Percentiles rank a stretch among this genome's conserved stretches.
Evolutionary conservation across 2,888 invertebrate species (phyloP).

Genomic region (Epinotia demarniana): DNA sequence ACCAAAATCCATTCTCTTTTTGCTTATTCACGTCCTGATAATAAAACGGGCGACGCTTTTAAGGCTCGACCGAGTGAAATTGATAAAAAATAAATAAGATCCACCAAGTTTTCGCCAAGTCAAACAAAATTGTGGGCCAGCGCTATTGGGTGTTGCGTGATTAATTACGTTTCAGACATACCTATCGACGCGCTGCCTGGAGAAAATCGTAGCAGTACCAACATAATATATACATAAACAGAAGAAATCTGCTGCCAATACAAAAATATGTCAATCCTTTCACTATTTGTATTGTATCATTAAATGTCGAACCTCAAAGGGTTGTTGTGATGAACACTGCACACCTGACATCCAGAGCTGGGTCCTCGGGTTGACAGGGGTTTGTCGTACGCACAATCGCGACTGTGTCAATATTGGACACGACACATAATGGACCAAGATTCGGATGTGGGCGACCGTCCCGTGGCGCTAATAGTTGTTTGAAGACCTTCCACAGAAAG

Average conservation of each 20-base stretch:
- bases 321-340: slow-evolving; percentile 13
- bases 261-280: slow-evolving; percentile 15
- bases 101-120: slow-evolving; percentile 75
- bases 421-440: slow-evolving; percentile 66
- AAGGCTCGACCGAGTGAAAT: slow-evolving; percentile 76
- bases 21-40: slow-evolving; percentile 88
- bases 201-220: not conserved
- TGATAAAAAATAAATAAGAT: slow-evolving; percentile 84
- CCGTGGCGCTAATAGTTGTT: slow-evolving; percentile 69
- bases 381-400: slow-evolving; percentile 70
- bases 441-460: slow-evolving; percentile 70
- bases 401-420: slow-evolving; percentile 80
- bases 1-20: slow-evolving; percentile 87
- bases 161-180: slow-evolving; percentile 68
- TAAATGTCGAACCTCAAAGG: slow-evolving; percentile 24
- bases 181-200: slow-evolving; percentile 31
- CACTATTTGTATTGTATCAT: slow-evolving; percentile 8
- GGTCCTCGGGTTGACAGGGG: slow-evolving; percentile 73
- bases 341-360: slow-evolving; percentile 60
- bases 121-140: slow-evolving; percentile 76
- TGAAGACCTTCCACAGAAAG: slow-evolving; percentile 61
- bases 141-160: slow-evolving; percentile 64
- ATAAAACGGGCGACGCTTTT: slow-evolving; percentile 82
- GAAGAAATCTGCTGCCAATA: not conserved
- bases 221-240: not conserved